These are phyloP conservation scores for Amia ocellicauda DNA, from an alignment of 2,113 vertebrate species.

Conservation along the genomic window DNA sequence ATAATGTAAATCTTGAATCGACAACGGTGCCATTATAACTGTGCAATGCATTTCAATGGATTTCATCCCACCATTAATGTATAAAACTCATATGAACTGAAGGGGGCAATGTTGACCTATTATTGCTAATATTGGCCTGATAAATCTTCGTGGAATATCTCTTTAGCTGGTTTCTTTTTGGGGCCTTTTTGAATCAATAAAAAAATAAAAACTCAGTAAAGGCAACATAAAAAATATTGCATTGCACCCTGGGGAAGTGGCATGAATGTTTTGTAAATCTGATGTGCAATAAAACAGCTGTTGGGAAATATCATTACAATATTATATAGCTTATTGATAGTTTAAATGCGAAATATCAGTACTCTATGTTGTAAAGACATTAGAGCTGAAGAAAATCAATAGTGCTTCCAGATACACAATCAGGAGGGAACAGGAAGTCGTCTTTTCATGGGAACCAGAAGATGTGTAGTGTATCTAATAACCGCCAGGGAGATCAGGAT, in stretches of 20 bases:
- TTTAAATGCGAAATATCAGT: conserved; percentile 64
- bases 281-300: conserved; percentile 54
- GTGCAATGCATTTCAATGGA: background rate
- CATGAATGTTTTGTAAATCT: conserved; percentile 20
- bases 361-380: conserved; percentile 55
- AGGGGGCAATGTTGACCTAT: conserved; percentile 39
- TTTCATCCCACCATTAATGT: background rate
- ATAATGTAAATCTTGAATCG: too few species aligned
- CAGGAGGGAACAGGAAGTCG: conserved; percentile 41
- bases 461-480: too few species aligned
- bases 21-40: background rate
- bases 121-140: conserved; percentile 28
- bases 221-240: conserved; percentile 38
- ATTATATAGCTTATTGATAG: conserved; percentile 57
- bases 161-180: conserved; percentile 42
- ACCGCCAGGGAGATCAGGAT: too few species aligned
- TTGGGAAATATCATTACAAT: conserved; percentile 69
- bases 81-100: conserved; percentile 23
- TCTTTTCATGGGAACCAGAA: too few species aligned
- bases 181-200: conserved; percentile 51
- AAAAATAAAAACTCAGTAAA: conserved; percentile 50
- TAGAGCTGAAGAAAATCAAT: conserved; percentile 70
- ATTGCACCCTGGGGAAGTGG: conserved; percentile 36
- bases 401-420: conserved; percentile 53
- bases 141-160: conserved; percentile 40